Conservation (phyloP, 2,888 invertebrate species). For the Nomada fucata region DNA sequence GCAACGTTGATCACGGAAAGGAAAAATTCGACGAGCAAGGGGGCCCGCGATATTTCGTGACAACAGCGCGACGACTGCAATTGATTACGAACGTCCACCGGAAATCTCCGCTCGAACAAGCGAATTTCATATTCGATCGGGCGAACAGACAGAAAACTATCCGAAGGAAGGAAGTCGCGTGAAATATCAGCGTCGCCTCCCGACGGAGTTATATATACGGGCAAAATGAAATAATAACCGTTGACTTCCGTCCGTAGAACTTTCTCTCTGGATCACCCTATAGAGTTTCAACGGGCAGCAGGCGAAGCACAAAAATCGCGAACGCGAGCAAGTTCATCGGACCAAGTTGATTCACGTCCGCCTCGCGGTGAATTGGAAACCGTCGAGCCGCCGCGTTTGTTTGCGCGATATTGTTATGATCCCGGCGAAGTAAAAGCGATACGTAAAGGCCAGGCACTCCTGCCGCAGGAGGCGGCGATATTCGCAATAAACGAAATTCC, state of each 20-base stretch:
- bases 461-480: constrained; percentile 23
- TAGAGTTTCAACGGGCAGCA: constrained; percentile 5
- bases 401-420: constrained; percentile 59
- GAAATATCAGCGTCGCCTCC: not conserved
- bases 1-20: too few species aligned
- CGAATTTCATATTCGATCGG: too few species aligned
- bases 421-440: constrained; percentile 43
- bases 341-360: constrained; percentile 75
- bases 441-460: not conserved
- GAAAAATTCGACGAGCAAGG: too few species aligned
- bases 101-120: too few species aligned
- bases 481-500: constrained; percentile 42
- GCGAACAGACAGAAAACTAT: too few species aligned
- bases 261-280: constrained; percentile 35
- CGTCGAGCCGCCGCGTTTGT: constrained; percentile 60
- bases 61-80: too few species aligned
- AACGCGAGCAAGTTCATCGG: constrained; percentile 31
- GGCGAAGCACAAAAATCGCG: constrained; percentile 40
- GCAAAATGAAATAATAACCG: not conserved
- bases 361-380: constrained; percentile 74
- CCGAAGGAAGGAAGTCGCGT: not conserved
- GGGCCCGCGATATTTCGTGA: too few species aligned
- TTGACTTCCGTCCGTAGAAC: constrained; percentile 14
- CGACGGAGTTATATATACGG: not conserved
- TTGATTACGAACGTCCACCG: too few species aligned